Base-by-base conservation (phyloP, 2,113 vertebrate genomes). In the Bambusicola thoracicus region DNA sequence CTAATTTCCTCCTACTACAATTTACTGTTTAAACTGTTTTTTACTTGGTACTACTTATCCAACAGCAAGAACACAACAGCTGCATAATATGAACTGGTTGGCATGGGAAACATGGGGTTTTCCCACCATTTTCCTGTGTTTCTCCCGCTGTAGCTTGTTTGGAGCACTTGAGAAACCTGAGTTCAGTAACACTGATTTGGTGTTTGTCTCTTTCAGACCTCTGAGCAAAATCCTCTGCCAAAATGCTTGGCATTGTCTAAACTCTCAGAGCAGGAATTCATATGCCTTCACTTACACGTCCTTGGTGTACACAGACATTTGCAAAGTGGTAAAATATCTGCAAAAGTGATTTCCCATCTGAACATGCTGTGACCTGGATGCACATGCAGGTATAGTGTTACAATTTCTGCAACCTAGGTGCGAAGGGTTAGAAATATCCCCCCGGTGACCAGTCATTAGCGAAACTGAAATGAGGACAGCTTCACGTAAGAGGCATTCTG, bases 381-480 rank as follows among this genome's bases (percentile, higher is more conserved):
- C 53, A 70, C 56, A 44, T 30, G 46, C 21, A 87, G 44, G 78
- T 82, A 75, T 67, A 87, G 77, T 58, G 82, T 15, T 48, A 51
- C 34, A 68, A 69, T 91, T 92, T 94, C 72, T 95, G 92, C 92
- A 90, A 34, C 80, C 85, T 95, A 94, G 84, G 73, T 89, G 81
- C 58, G 51, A 80, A 67, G 90, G 30, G 76, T 94, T 95, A 80
- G 81, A 97, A 95, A 95, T 93, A 40, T 62, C 53, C 63, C 95
- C 83, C 67, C 30, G 4, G 90, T 92, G 94, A 87, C 66, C 82
- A 69, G 81, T 48, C 87, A 94, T 79, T 82, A 79, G 63, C 2
- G 14, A 74, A 87, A 75, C 86, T 66, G 90, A 96, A 96, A 93
- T 92, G 94, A 95, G 96, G 83, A 89, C 83, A 85, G 80, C 85